Conservation (phyloP, 2,888 invertebrate genomes). For the Orchestes rusci region DNA sequence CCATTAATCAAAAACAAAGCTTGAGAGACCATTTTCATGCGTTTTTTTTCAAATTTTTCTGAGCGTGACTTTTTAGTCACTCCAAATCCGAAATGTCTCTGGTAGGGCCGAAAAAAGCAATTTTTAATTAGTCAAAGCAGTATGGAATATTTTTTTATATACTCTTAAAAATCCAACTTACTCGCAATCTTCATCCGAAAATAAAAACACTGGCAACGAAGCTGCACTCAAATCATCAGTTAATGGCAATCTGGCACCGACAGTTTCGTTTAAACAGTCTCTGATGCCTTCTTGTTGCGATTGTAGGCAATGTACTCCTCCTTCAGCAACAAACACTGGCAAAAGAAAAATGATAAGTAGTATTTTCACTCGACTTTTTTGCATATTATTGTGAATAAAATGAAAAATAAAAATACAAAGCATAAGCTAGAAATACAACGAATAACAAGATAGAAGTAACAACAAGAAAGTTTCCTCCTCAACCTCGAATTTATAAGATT, state of each 20-base stretch:
- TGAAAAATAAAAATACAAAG: neutral
- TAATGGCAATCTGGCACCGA: conserved; percentile 48
- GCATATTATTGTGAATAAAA: neutral
- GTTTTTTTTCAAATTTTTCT: too few relatives aligned
- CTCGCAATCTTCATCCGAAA: conserved; percentile 53
- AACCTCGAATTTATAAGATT: too few relatives aligned
- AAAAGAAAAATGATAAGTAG: neutral
- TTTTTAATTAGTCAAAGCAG: too few relatives aligned
- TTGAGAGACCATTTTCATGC: too few relatives aligned
- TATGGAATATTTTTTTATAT: neutral
- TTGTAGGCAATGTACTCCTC: conserved; percentile 68
- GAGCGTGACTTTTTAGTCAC: too few relatives aligned
- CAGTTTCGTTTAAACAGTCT: conserved; percentile 57
- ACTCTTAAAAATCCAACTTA: conserved; percentile 32
- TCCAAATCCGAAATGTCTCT: too few relatives aligned
- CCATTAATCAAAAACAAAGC: too few relatives aligned
- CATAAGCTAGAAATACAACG: neutral
- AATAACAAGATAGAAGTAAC: conserved; percentile 1
- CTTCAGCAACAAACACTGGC: conserved; percentile 70
- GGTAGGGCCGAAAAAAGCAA: too few relatives aligned
- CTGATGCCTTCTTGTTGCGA: conserved; percentile 54
- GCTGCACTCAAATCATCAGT: conserved; percentile 48
- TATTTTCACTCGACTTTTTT: neutral
- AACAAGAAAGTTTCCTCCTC: too few relatives aligned
- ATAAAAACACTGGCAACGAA: conserved; percentile 45